Base-by-base conservation (phyloP, 2,888 invertebrate genomes). In the Spodoptera littoralis region DNA sequence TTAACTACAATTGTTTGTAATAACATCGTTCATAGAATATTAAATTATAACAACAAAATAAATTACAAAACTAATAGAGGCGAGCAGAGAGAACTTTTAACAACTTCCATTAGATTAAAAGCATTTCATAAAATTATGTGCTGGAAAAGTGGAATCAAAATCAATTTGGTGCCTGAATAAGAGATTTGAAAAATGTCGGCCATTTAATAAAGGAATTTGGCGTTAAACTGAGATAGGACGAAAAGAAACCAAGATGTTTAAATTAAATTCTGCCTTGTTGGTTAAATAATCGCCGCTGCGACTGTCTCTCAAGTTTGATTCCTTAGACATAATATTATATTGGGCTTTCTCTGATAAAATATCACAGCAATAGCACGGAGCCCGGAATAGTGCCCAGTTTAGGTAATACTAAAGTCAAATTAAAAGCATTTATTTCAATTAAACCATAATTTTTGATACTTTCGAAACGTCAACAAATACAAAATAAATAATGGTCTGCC, bases 201-300 rank as follows among this genome's bases (percentile, higher is more conserved):
- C 44, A 44, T 69, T 54, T 48, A 60, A 72, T 30, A 50, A 18
- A 76, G 59, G 61, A 65, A 52, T 59, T 66, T 73, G 47, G 62
- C 65, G 61, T 68, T 76, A 73, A 71, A 68, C 56, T 60, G 52
- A 62, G 64, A 71, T 81, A 74, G 43, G 58, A 27, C 47, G 43
- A 64, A 85, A 83, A 18, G 86, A 84, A 82, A 75, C 78, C 70
- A 65, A 77, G 75, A 82, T 85, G 83, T 87, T 3, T 3, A 27
- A 27, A 27, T 27, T 27, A 27, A 27, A 36, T 36, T 36, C 6
- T 8, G 8, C 8, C 36, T 8, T 36, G 36, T 36, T 36, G 6
- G 8, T 36, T 30, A 30, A 30, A 30, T 30, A 3, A 30, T 30
- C 4, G 6, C 30, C 5, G 3, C 30, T 30, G 30, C 6, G 30